These are phyloP conservation scores for Himalopsyche japonica DNA, from an alignment of 2,888 invertebrate genomes.

Conservation along the genomic window DNA sequence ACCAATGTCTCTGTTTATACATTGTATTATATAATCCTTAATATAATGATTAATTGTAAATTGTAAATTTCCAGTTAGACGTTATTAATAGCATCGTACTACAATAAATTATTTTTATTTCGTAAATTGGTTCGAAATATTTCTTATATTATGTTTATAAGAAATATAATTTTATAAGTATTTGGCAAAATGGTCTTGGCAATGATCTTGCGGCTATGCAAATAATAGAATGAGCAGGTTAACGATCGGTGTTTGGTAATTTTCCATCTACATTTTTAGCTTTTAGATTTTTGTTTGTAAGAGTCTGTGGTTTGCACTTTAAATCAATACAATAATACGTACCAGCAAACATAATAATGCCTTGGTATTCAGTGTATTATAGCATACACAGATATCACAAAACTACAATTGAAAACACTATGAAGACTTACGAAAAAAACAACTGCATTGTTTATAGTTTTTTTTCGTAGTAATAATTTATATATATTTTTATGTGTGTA, in stretches of 20 bases:
- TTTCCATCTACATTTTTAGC: background rate
- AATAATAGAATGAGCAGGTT: background rate
- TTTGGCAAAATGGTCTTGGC: background rate
- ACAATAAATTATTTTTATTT: no score
- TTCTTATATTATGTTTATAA: background rate
- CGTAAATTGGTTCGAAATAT: background rate
- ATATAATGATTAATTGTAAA: no score
- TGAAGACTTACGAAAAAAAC: no score
- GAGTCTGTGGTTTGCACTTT: background rate
- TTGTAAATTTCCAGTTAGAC: no score
- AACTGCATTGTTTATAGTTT: no score
- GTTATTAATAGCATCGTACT: no score
- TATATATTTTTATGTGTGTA: no score
- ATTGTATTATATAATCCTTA: no score
- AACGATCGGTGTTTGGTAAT: background rate
- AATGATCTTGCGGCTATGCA: background rate
- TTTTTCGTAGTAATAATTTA: no score
- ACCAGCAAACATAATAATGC: background rate
- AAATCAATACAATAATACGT: background rate
- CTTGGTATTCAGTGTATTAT: background rate
- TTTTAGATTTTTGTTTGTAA: background rate
- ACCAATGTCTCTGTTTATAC: no score
- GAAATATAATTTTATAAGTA: background rate
- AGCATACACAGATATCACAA: background rate
- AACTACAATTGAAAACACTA: no score